Base-by-base conservation (phyloP, 2,797 vertebrate species). In the Chromobotia macracanthus region DNA sequence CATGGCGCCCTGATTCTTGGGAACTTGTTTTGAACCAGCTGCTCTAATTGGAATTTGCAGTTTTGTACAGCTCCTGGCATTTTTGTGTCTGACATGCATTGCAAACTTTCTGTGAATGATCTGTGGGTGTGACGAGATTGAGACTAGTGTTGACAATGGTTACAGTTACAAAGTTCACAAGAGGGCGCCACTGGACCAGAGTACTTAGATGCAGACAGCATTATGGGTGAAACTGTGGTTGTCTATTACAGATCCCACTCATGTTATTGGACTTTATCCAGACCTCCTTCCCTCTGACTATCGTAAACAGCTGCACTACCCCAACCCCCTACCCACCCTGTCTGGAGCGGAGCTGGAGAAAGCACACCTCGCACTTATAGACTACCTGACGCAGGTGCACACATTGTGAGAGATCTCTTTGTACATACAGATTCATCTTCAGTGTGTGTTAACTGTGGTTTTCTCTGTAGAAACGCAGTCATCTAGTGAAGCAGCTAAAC, bases 321-420 rank as follows among this genome's bases (percentile, higher is more conserved):
- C 97, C 46, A 97, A 97, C 89, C 96, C 96, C 0, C 88, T 98
- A 80, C 98, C 98, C 0, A 83, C 91, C 0, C 92, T 99, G 35
- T 97, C 97, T 0, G 96, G 94, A 65, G 95, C 95, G 3, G 98
- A 99, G 83, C 87, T 99, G 89, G 97, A 99, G 88, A 98, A 95
- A 88, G 97, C 97, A 67, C 96, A 98, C 70, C 92, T 98, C n/a
- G 97, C 97, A 61, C 95, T 99, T n/a, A 99, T 99, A 64, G 97
- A 99, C 91, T 99, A 99, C 90, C 90, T 99, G 87, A 98, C 97
- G 2, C 97, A 98, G 94, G 98, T 96, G 46, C 58, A n/a, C 55
- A 46, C 5, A 46, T 3, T 9, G 25, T 1, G 18, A 60, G 58
- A 60, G 9, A 25, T 55, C 46, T 56, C 16, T n/a, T n/a, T 48